A percentile compares a stretch with the other conserved stretches of the same genome.
Evolutionary conservation across 2,113 vertebrate genomes (phyloP).

Genomic region (Melospiza georgiana): DNA sequence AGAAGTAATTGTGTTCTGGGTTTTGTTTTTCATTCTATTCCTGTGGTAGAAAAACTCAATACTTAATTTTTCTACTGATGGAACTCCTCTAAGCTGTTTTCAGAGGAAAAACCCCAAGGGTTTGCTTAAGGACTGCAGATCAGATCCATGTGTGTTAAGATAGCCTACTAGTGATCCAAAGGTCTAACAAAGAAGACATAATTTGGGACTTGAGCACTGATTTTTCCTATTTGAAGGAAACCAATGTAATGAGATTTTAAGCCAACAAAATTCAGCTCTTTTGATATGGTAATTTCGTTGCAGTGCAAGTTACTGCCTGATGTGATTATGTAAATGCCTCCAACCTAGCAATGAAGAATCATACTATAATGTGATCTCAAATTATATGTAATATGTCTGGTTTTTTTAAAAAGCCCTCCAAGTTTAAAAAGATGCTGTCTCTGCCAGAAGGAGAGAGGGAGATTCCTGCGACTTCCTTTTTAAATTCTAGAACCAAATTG

Average conservation of each 20-base stretch:
- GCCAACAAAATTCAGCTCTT: not conserved
- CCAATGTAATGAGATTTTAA: not conserved
- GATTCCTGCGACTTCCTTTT: not conserved
- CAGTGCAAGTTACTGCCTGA: not conserved
- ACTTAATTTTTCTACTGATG: not conserved
- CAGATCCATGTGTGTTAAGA: not conserved
- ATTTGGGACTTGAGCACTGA: not conserved
- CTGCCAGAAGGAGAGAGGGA: not conserved
- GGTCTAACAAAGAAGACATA: not conserved
- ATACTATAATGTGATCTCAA: not conserved
- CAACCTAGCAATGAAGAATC: not conserved
- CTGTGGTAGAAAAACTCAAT: not conserved
- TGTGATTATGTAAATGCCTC: slow-evolving; percentile 36
- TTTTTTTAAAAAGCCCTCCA: not conserved
- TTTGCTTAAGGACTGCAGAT: not conserved
- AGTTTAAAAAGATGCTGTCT: not conserved
- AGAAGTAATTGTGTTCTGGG: not conserved
- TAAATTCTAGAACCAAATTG: not conserved
- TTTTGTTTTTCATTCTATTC: not conserved
- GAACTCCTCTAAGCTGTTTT: not conserved
- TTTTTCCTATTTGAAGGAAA: slow-evolving; percentile 4
- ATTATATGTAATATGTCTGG: not conserved
- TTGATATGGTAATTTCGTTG: slow-evolving; percentile 30
- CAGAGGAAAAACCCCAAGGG: not conserved
- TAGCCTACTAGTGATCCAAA: not conserved